Conservation (phyloP, 2,113 vertebrate species). For the Odocoileus hemionus region DNA sequence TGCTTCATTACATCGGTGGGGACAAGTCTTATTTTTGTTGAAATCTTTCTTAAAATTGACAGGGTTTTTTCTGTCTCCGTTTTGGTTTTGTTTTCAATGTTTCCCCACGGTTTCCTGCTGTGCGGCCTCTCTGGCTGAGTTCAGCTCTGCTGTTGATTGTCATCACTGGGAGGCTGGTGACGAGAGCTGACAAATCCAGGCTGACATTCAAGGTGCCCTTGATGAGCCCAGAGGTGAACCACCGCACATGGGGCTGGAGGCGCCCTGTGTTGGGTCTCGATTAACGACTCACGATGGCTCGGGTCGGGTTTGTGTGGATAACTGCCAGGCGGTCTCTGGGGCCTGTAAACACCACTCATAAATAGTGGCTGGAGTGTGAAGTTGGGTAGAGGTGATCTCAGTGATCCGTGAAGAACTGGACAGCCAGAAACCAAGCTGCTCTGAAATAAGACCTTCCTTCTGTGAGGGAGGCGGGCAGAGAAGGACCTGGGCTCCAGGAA, state of each 20-base stretch:
- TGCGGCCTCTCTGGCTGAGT: constrained; percentile 25
- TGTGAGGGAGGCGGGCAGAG: neutral
- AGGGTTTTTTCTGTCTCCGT: constrained; percentile 24
- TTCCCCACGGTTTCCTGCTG: constrained; percentile 66
- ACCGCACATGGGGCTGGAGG: neutral
- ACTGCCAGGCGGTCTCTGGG: neutral
- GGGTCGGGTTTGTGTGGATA: constrained; percentile 8
- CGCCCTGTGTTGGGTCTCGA: constrained; percentile 43
- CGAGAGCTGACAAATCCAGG: constrained; percentile 44
- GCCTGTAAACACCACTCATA: constrained; percentile 49
- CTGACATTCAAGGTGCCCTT: constrained; percentile 44
- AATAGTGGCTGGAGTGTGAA: constrained; percentile 43
- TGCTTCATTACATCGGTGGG: neutral
- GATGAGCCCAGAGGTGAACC: constrained; percentile 48
- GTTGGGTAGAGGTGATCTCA: constrained; percentile 56
- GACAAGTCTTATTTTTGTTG: neutral
- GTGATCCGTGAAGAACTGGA: neutral
- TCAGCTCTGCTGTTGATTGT: constrained; percentile 36
- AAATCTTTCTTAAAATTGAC: constrained; percentile 43
- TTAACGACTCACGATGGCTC: constrained; percentile 36
- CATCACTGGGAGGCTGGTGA: constrained; percentile 47
- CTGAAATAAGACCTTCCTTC: constrained; percentile 61
- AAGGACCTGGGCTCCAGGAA: neutral
- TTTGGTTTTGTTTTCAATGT: constrained; percentile 70
- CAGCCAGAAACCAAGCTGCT: neutral